These are phyloP conservation scores for Neodiprion lecontei DNA, from an alignment of 1,140 invertebrate genomes.

Conservation along the genomic window DNA sequence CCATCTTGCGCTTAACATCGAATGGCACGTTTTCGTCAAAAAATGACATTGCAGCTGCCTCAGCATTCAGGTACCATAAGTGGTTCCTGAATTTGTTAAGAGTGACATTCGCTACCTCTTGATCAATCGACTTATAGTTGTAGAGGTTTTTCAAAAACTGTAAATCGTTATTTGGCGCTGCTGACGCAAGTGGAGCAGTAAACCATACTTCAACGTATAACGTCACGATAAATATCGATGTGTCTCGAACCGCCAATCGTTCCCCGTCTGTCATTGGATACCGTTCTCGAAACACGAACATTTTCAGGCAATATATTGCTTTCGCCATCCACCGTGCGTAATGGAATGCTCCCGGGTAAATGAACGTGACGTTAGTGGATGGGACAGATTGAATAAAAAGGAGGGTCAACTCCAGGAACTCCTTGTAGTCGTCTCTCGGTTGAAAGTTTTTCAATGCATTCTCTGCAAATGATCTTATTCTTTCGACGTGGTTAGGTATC, in stretches of 20 bases:
- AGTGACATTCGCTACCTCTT: constrained; percentile 17
- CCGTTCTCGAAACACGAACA: constrained; percentile 30
- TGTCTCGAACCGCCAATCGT: constrained; percentile 22
- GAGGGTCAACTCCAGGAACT: constrained; percentile 49
- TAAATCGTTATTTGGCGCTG: constrained; percentile 34
- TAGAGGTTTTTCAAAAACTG: constrained; percentile 30
- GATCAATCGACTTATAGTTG: constrained; percentile 26
- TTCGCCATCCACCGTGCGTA: constrained; percentile 51
- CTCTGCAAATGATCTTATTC: constrained; percentile 24
- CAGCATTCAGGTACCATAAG: constrained; percentile 34
- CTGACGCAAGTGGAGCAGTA: constrained; percentile 23
- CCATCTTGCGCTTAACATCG: neutral
- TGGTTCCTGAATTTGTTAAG: constrained; percentile 34
- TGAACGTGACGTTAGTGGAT: constrained; percentile 39
- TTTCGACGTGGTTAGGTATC: constrained; percentile 20
- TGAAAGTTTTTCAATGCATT: constrained; percentile 25
- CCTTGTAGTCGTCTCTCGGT: constrained; percentile 48
- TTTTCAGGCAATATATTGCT: constrained; percentile 55
- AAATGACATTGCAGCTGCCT: constrained; percentile 30
- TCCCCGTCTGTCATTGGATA: constrained; percentile 28
- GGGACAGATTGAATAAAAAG: constrained; percentile 45
- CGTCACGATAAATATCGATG: constrained; percentile 36
- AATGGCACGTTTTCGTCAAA: constrained; percentile 28
- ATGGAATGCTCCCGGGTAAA: constrained; percentile 51
- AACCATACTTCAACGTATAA: constrained; percentile 41